Percentiles rank a stretch among this genome's conserved stretches.
phyloP scores from a whole-genome alignment of 2,113 vertebrate species.

The Centropristis striata region DNA sequence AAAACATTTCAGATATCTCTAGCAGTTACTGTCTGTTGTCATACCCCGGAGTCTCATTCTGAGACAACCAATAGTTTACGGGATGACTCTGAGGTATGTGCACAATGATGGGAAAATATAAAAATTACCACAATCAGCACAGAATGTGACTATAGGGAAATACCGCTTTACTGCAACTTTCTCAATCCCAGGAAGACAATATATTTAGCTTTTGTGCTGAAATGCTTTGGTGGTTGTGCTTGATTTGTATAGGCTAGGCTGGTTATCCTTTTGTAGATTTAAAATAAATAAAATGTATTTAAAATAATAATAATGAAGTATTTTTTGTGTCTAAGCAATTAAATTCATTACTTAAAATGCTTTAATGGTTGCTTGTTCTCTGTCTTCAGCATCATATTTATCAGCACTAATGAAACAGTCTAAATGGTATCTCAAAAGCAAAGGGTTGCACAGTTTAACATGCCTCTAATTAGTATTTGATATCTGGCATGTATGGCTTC shows the following conservation, averaged over 20 bases:
- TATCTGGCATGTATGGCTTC: constrained; percentile 38
- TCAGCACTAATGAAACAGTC: constrained; percentile 34
- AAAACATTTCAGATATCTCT: constrained; percentile 71
- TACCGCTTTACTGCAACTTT: constrained; percentile 22
- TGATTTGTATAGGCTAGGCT: background rate
- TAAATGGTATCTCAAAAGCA: constrained; percentile 31
- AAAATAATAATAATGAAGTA: background rate
- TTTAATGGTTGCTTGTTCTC: constrained; percentile 28
- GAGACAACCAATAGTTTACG: constrained; percentile 36
- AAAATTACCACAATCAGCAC: constrained; percentile 22
- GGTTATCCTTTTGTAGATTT: constrained; percentile 1
- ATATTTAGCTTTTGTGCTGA: background rate
- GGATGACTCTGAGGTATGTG: constrained; percentile 56
- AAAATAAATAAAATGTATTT: background rate
- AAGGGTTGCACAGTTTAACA: constrained; percentile 34
- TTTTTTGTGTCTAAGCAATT: background rate
- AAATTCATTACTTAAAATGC: background rate
- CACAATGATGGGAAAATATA: constrained; percentile 56
- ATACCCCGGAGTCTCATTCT: constrained; percentile 59
- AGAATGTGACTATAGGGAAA: constrained; percentile 40
- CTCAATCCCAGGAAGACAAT: constrained; percentile 6
- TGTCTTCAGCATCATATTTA: constrained; percentile 35
- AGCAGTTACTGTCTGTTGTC: constrained; percentile 56
- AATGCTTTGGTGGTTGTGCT: background rate
- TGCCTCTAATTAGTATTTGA: constrained; percentile 50